A percentile compares a stretch with the other conserved stretches of the same genome.
phyloP scores from a whole-genome alignment of 2,113 vertebrate species.

The Muntiacus reevesi region DNA sequence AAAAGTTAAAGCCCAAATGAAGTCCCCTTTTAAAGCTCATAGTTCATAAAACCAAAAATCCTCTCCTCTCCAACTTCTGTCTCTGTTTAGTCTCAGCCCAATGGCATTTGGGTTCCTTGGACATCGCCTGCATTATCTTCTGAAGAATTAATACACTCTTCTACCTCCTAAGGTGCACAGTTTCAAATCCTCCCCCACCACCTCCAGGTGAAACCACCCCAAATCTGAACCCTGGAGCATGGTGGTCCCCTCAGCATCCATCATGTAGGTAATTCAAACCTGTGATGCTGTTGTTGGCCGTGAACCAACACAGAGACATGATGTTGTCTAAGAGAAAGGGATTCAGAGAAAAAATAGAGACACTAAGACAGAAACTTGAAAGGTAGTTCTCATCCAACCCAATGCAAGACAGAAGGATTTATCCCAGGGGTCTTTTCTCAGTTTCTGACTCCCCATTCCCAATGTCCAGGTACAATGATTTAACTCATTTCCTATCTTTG shows the following conservation, averaged over 20 bases:
- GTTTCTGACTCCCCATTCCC: background rate
- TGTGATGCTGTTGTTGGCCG: background rate
- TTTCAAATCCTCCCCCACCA: background rate
- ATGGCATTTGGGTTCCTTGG: background rate
- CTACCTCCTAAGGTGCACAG: background rate
- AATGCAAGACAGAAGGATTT: background rate
- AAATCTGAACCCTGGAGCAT: background rate
- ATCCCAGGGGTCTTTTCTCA: background rate
- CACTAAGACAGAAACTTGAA: background rate
- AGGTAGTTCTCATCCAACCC: background rate
- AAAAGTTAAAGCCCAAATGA: constrained; percentile 41
- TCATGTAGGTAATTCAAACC: background rate
- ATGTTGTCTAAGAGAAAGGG: background rate
- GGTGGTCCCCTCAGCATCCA: background rate
- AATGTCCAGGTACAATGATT: background rate
- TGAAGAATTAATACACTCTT: background rate
- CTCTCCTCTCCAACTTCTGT: background rate
- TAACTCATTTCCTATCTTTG: background rate
- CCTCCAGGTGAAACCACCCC: background rate
- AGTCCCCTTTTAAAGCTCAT: constrained; percentile 5
- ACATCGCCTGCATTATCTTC: background rate
- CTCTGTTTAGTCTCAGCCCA: background rate
- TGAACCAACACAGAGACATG: background rate
- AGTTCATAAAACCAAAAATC: constrained; percentile 33
- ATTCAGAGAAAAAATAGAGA: background rate